These are phyloP conservation scores for Amphipoea lucens DNA, from an alignment of 2,888 invertebrate species.

Conservation along the genomic window DNA sequence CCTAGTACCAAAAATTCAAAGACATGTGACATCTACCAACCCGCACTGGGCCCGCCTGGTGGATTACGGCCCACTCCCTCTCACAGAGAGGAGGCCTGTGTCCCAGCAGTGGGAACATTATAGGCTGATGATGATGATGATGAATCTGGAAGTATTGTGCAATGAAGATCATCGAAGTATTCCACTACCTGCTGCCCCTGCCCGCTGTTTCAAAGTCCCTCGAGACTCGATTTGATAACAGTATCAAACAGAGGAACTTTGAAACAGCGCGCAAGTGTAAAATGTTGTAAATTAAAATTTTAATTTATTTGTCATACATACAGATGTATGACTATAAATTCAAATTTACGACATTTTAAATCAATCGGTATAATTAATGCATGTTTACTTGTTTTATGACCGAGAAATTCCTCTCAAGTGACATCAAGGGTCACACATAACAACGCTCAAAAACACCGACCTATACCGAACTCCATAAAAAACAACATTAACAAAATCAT, in stretches of 20 bases:
- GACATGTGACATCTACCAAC: too few species aligned
- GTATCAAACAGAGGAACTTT: not conserved
- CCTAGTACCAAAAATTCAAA: too few species aligned
- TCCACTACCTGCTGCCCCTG: not conserved
- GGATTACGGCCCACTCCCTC: too few species aligned
- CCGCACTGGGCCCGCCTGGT: too few species aligned
- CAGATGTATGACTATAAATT: conserved; percentile 3
- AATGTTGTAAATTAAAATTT: too few species aligned
- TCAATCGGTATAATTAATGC: not conserved
- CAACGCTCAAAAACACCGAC: conserved; percentile 23
- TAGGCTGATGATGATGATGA: too few species aligned
- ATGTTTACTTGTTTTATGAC: conserved; percentile 31
- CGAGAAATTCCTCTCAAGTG: conserved; percentile 10
- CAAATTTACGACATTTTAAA: conserved; percentile 6
- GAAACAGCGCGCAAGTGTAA: not conserved
- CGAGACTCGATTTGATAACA: not conserved
- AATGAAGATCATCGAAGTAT: not conserved
- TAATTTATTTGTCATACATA: not conserved
- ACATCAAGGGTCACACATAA: conserved; percentile 37
- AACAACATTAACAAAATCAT: conserved; percentile 40
- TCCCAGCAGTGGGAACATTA: too few species aligned
- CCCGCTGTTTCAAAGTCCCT: not conserved
- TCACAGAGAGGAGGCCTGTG: too few species aligned
- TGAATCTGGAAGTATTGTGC: not conserved
- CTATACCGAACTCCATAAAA: conserved; percentile 34